Evolutionary conservation across 2,888 invertebrate species (phyloP).

Genomic region (Nezara viridula): DNA sequence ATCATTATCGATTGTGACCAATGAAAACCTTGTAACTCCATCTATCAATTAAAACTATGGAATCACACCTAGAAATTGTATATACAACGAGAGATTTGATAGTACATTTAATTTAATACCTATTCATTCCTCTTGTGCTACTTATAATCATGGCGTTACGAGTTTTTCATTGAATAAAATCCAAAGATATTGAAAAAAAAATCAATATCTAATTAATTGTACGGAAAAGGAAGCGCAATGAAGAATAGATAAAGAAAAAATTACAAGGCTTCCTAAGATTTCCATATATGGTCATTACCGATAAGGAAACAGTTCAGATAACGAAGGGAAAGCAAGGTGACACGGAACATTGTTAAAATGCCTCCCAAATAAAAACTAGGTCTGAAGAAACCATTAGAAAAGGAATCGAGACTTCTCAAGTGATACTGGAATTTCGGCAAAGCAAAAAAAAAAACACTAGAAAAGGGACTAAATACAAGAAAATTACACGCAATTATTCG

Average conservation of each 20-base stretch:
- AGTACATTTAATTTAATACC: no score
- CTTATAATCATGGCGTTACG: no score
- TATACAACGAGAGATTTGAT: no score
- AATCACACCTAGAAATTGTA: no score
- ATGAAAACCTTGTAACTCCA: no score
- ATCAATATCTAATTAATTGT: not conserved
- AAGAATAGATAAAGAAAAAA: not conserved
- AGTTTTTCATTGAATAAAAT: no score
- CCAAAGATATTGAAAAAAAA: no score
- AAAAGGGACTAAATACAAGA: no score
- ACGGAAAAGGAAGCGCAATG: not conserved
- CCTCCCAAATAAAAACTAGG: not conserved
- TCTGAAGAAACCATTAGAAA: not conserved
- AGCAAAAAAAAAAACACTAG: not conserved
- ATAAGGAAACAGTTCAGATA: not conserved
- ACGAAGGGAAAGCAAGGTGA: not conserved
- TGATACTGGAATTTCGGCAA: not conserved
- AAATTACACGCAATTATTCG: no score
- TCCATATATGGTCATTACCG: not conserved
- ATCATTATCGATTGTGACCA: no score
- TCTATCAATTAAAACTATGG: no score
- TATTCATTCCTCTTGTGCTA: no score
- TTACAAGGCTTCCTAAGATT: not conserved
- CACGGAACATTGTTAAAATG: not conserved
- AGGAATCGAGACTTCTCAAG: not conserved